phyloP scores from a whole-genome alignment of 2,113 vertebrate genomes.

The Dromiciops gliroides region DNA sequence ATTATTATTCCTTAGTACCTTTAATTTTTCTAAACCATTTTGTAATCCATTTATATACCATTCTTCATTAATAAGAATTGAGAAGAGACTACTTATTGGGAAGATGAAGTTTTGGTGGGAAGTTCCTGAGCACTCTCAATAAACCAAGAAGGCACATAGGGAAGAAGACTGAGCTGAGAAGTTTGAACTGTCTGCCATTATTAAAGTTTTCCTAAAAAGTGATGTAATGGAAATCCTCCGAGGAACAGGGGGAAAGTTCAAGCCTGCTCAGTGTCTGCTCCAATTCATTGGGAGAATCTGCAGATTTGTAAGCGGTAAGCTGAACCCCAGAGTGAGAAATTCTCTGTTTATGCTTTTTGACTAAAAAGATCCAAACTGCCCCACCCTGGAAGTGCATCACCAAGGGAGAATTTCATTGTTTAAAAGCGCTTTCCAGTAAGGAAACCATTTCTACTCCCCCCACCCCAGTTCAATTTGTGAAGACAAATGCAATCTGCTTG shows the following conservation, averaged over 20 bases:
- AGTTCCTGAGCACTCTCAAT: background rate
- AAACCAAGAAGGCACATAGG: constrained; percentile 21
- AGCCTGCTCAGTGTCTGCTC: constrained; percentile 48
- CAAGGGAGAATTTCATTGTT: constrained; percentile 59
- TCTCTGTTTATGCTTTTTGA: constrained; percentile 70
- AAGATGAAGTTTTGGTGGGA: constrained; percentile 44
- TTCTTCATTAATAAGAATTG: constrained; percentile 52
- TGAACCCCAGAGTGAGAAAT: constrained; percentile 64
- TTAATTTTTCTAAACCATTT: constrained; percentile 47
- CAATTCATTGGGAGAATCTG: constrained; percentile 64
- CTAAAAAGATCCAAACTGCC: constrained; percentile 60
- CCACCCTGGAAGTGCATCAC: constrained; percentile 61
- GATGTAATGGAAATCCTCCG: constrained; percentile 62
- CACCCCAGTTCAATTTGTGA: background rate
- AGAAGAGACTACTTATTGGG: background rate
- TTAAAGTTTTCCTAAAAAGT: constrained; percentile 69
- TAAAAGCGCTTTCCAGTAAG: constrained; percentile 65
- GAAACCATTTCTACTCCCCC: constrained; percentile 27
- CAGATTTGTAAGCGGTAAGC: constrained; percentile 63
- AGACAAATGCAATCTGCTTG: constrained; percentile 43
- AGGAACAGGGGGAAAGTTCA: constrained; percentile 11
- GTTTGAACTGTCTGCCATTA: constrained; percentile 53
- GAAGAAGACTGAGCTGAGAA: constrained; percentile 60
- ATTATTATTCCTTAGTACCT: background rate
- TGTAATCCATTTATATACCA: constrained; percentile 37